Evolutionary conservation across 2,113 vertebrate genomes (phyloP), one percentile per base, ranked within the genome.

Genomic region (Stigmatopora nigra): DNA sequence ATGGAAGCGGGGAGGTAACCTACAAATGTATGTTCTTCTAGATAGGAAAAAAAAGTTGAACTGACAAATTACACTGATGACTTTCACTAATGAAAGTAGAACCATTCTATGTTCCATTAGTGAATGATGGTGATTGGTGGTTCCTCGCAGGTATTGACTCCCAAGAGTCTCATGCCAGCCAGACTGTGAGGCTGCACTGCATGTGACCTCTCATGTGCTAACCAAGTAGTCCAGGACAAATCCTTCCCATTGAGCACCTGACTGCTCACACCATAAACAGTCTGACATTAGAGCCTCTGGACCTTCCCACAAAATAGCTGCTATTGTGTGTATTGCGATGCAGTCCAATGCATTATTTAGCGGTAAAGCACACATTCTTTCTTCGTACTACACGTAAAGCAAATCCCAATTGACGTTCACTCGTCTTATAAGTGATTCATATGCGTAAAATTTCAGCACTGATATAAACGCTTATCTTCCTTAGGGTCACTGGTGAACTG

Each of bases 201-300:
- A 88, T 88, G 87, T 90, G 88, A 89, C 77, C 78, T 64, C 86
- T 89, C 88, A 85, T 88, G 87, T 83, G 85, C 78, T 86, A 67
- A 69, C 72, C 74, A 70, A 76, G 46, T 31, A 47, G 71, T 80
- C 73, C 22, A 74, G 68, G 63, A 73, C 67, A 86, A 82, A 85
- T 83, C 81, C 85, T 69, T 63, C 67, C 58, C 70, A 66, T 65
- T 62, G 77, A 84, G 74, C 87, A 80, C 78, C 78, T 85, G 84
- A 87, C 75, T 71, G 15, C 73, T 77, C 80, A 88, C 78, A 71
- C 84, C 79, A 81, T 68, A 65, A 78, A 79, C 51, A 73, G 36
- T 64, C 38, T 25, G 19, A 52, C 10, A n/a, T 77, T 60, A 61
- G 9, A 17, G 31, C 65, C 52, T 75, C 49, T 57, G 67, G 31